Conservation (phyloP, 2,113 vertebrate species). For the Perca flavescens region DNA sequence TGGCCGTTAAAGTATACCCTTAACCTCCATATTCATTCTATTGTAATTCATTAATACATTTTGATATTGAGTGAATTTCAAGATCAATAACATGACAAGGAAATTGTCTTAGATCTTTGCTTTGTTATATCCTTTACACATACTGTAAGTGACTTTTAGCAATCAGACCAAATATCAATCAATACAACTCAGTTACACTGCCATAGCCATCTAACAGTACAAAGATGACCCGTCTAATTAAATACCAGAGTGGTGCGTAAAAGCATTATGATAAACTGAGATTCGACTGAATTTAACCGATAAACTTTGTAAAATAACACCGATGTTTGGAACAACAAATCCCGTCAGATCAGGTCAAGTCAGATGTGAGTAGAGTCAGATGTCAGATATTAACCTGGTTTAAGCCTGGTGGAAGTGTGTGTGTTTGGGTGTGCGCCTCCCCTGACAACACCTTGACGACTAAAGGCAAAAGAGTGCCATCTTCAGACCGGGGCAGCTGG, state of each 20-base stretch:
- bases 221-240: not conserved
- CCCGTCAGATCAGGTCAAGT: not conserved
- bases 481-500: conserved; percentile 80
- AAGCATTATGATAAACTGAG: not conserved
- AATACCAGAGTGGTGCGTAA: not conserved
- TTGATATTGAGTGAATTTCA: not conserved
- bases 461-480: conserved; percentile 86
- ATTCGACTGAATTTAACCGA: not conserved
- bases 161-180: not conserved
- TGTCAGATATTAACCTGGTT: not conserved
- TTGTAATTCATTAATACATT: not conserved
- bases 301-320: not conserved
- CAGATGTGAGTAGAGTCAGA: not conserved
- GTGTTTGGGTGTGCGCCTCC: conserved; percentile 3
- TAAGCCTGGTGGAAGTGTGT: not conserved
- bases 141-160: not conserved
- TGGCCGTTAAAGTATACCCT: not conserved
- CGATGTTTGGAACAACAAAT: not conserved
- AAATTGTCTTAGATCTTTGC: not conserved
- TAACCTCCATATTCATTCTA: not conserved
- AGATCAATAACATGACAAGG: not conserved
- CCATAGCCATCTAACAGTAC: not conserved
- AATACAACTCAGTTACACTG: not conserved
- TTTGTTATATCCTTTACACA: not conserved
- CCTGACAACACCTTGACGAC: conserved; percentile 16